These are phyloP conservation scores for Drosophila hydei DNA, from an alignment of 1,140 invertebrate genomes.

Conservation along the genomic window DNA sequence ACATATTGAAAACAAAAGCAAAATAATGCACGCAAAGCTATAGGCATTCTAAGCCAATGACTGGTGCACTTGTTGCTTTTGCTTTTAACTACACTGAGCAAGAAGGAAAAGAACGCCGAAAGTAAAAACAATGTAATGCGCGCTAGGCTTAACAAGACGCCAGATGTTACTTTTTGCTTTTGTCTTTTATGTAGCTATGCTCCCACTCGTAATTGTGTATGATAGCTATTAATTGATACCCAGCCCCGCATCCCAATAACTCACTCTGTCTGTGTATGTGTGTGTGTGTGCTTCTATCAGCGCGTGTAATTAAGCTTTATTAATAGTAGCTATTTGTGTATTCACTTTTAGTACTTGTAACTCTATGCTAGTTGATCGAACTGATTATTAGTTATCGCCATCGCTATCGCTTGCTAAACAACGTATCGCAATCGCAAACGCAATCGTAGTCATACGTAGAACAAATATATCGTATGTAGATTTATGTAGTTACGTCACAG, in stretches of 20 bases:
- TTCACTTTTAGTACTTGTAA: slow-evolving; percentile 25
- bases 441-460: slow-evolving; percentile 15
- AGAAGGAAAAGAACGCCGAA: no score
- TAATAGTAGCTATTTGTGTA: slow-evolving; percentile 15
- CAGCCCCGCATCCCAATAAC: background rate
- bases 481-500: slow-evolving; percentile 17
- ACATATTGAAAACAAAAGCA: no score
- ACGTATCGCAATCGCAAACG: slow-evolving; percentile 20
- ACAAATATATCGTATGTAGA: slow-evolving; percentile 1
- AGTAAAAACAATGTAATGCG: no score
- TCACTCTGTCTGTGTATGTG: background rate
- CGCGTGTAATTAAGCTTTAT: slow-evolving; percentile 31
- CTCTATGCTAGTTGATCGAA: slow-evolving; percentile 36
- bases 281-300: slow-evolving; percentile 22
- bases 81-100: no score
- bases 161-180: slow-evolving; percentile 1
- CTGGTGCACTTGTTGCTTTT: no score
- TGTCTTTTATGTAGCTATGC: background rate
- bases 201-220: slow-evolving; percentile 3
- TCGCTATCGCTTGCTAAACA: slow-evolving; percentile 31
- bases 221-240: slow-evolving; percentile 1
- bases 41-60: no score
- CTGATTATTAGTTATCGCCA: slow-evolving; percentile 37
- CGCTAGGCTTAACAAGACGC: slow-evolving; percentile 4
- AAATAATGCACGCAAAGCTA: no score